These are phyloP conservation scores for Pterostichus niger DNA, from an alignment of 2,888 invertebrate genomes.

Conservation along the genomic window DNA sequence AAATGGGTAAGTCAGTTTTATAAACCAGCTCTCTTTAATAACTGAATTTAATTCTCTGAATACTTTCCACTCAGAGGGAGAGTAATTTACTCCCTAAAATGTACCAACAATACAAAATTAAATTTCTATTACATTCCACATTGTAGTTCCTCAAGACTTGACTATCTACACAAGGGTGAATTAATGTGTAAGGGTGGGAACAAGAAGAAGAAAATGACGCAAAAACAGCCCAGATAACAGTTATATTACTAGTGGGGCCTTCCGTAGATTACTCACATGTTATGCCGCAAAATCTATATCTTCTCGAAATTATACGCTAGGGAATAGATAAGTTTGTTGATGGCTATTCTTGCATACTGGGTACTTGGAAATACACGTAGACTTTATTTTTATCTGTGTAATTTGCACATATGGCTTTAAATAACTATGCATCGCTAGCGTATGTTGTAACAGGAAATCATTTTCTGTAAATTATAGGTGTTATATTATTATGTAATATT, in stretches of 20 bases:
- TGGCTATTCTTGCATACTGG: slow-evolving; percentile 10
- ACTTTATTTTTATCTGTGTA: not conserved
- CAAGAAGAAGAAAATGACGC: slow-evolving; percentile 47
- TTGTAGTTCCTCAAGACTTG: not conserved
- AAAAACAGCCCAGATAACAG: slow-evolving; percentile 40
- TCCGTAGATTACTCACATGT: slow-evolving; percentile 34
- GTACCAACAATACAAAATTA: slow-evolving; percentile 10
- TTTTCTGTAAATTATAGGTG: too few species aligned
- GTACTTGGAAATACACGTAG: not conserved
- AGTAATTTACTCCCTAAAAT: slow-evolving; percentile 5
- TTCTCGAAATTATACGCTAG: slow-evolving; percentile 9
- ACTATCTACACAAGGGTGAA: slow-evolving; percentile 18
- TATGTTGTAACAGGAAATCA: too few species aligned
- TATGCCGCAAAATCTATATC: not conserved
- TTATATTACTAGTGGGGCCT: slow-evolving; percentile 44
- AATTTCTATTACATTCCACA: slow-evolving; percentile 29
- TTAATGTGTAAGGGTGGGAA: slow-evolving; percentile 19
- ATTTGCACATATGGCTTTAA: not conserved
- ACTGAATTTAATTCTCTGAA: too few species aligned
- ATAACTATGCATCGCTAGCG: not conserved
- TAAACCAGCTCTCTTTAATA: too few species aligned
- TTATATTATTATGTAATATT: too few species aligned
- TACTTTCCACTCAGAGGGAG: too few species aligned
- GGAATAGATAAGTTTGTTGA: slow-evolving; percentile 8
- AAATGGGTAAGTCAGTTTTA: too few species aligned